These are phyloP conservation scores for Ceratosolen fusciceps DNA, from an alignment of 1,140 invertebrate species.

Conservation along the genomic window DNA sequence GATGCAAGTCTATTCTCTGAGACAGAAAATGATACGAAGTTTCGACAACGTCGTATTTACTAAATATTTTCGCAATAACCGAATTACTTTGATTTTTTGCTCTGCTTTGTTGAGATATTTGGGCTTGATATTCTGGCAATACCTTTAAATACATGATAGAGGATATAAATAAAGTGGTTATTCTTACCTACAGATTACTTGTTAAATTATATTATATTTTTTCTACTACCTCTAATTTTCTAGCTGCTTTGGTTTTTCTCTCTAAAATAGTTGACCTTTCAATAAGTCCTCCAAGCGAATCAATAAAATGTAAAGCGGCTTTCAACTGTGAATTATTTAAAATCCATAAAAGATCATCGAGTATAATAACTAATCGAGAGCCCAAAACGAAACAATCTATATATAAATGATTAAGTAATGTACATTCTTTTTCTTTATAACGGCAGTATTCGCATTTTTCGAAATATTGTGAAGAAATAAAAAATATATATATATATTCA, in stretches of 20 bases:
- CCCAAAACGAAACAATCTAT: slow-evolving; percentile 94
- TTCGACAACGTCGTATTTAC: slow-evolving; percentile 93
- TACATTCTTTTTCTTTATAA: slow-evolving; percentile 19
- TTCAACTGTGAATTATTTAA: slow-evolving; percentile 96
- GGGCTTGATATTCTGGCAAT: slow-evolving; percentile 85
- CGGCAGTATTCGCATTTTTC: neutral
- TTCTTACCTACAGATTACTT: no score
- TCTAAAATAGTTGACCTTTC: slow-evolving; percentile 86
- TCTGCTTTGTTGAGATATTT: slow-evolving; percentile 78
- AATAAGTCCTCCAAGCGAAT: slow-evolving; percentile 89
- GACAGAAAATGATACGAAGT: slow-evolving; percentile 98
- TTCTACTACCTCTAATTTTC: slow-evolving; percentile 93
- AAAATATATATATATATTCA: no score
- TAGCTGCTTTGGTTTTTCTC: slow-evolving; percentile 88
- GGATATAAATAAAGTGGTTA: no score
- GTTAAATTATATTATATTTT: no score
- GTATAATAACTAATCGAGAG: slow-evolving; percentile 90
- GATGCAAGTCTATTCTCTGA: slow-evolving; percentile 94
- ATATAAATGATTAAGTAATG: slow-evolving; percentile 55
- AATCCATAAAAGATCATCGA: slow-evolving; percentile 98
- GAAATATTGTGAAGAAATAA: no score
- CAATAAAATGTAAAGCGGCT: slow-evolving; percentile 93
- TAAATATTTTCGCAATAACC: slow-evolving; percentile 81
- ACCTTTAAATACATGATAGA: slow-evolving; percentile 70
- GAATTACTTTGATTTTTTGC: slow-evolving; percentile 65